Evolutionary conservation across 1,140 invertebrate species (phyloP).

Genomic region (Bombyx mori): ASM3026992v2 NC_085118.1:8292001-8292500

Average conservation of each 20-base stretch:
- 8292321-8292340: slow-evolving; percentile 67
- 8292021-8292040: no score
- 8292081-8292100: no score
- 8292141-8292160: no score
- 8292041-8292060: no score
- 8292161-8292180: no score
- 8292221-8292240: slow-evolving; percentile 1
- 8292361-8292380: slow-evolving; percentile 64
- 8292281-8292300: slow-evolving; percentile 30
- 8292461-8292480: slow-evolving; percentile 22
- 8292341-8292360: slow-evolving; percentile 65
- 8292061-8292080: no score
- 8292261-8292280: slow-evolving; percentile 11
- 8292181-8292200: no score
- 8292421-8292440: slow-evolving; percentile 64
- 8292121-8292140: no score
- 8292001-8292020: no score
- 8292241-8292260: slow-evolving; percentile 6
- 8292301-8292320: slow-evolving; percentile 21
- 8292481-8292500: slow-evolving; percentile 16
- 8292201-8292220: background rate
- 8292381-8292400: slow-evolving; percentile 58
- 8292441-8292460: slow-evolving; percentile 22
- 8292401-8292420: slow-evolving; percentile 56
- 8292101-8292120: no score